Evolutionary conservation across 2,797 vertebrate genomes (phyloP).

Genomic region (Lutjanus campechanus): DNA sequence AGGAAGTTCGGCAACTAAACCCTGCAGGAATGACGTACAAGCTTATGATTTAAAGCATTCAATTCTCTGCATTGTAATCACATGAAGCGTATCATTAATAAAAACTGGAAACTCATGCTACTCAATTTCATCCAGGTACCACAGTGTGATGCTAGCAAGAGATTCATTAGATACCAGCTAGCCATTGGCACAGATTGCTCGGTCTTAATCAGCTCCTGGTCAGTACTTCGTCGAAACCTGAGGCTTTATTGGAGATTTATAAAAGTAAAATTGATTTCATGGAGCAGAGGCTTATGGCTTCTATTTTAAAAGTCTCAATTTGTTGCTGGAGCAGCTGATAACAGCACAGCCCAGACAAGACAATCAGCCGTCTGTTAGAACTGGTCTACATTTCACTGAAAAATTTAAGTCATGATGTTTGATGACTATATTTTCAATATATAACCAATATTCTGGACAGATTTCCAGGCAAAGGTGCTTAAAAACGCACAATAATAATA

Average conservation of each 20-base stretch:
- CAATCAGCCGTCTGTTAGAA: background rate
- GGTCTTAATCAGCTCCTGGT: background rate
- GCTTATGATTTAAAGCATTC: conserved; percentile 1
- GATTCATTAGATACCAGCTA: too few relatives aligned
- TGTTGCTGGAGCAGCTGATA: conserved; percentile 1
- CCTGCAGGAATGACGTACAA: background rate
- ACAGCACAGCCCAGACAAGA: background rate
- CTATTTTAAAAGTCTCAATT: background rate
- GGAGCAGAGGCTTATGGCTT: background rate
- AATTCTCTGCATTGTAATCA: background rate
- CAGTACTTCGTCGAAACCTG: background rate
- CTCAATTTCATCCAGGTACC: too few relatives aligned
- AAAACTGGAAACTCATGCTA: background rate
- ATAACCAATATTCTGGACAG: background rate
- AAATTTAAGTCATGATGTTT: background rate
- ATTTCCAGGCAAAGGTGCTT: too few relatives aligned
- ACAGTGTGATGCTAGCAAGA: too few relatives aligned
- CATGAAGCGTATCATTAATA: background rate
- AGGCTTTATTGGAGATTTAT: conserved; percentile 3
- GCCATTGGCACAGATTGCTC: background rate
- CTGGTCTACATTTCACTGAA: background rate
- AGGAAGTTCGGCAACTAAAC: background rate
- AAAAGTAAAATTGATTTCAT: background rate
- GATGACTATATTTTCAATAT: background rate
- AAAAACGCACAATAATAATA: too few relatives aligned